Evolutionary conservation across 2,113 vertebrate species (phyloP).

Genomic region (Phalacrocorax pelagicus): DNA sequence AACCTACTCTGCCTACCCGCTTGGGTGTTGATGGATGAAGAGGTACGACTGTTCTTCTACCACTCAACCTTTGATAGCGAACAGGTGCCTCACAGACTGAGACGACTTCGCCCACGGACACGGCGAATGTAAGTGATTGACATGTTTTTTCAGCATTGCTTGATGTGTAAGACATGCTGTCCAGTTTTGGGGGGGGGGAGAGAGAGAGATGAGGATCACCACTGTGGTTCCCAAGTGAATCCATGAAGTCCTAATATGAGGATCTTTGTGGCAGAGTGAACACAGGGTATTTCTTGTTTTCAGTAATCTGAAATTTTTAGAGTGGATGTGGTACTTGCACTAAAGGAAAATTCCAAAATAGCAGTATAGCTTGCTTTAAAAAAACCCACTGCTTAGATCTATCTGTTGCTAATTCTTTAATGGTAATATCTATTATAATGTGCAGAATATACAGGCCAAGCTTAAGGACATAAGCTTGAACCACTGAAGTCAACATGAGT

Average conservation of each 20-base stretch:
- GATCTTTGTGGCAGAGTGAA: not conserved
- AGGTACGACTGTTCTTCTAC: constrained; percentile 92
- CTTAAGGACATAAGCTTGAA: not conserved
- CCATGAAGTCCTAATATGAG: not conserved
- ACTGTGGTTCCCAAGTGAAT: not conserved
- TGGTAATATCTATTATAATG: not conserved
- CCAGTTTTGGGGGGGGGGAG: not conserved
- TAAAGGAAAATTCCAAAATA: not conserved
- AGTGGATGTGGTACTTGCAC: not conserved
- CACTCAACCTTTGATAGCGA: constrained; percentile 83
- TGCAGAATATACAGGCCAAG: not conserved
- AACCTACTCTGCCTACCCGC: constrained; percentile 84
- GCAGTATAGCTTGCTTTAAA: not conserved
- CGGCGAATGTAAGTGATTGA: constrained; percentile 72
- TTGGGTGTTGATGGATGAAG: constrained; percentile 87
- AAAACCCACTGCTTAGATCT: not conserved
- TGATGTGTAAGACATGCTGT: not conserved
- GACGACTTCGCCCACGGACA: constrained; percentile 87
- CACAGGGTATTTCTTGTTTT: not conserved
- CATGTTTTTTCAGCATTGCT: not conserved
- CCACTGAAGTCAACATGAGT: not conserved
- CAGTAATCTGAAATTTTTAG: not conserved
- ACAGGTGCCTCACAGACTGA: constrained; percentile 83
- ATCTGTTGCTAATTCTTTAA: not conserved
- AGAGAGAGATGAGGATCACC: not conserved